Evolutionary conservation across 2,797 vertebrate genomes (phyloP), one percentile per base, ranked within the genome.

Genomic region (Emys orbicularis): DNA sequence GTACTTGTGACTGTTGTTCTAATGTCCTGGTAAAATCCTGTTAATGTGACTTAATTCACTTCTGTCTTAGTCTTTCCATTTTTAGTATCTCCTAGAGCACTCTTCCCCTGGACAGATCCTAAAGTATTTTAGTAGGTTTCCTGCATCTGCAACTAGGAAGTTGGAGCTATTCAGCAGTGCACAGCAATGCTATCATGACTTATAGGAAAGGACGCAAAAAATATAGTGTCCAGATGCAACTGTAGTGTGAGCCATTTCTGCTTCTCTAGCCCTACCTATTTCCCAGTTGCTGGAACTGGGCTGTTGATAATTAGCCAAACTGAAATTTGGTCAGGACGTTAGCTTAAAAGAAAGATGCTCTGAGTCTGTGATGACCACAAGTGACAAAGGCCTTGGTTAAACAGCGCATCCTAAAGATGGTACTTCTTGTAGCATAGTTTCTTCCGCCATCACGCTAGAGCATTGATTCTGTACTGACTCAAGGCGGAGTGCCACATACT

Each of bases 1-100:
- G 21, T 85, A 49, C 89, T 87, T 91, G 80, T 3, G 13, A 77
- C 15, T 5, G 3, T 90, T 89, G 11, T 72, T 61, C 37, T 88
- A 23, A 54, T 47, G 23, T 49, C 15, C 37, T 56, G 50, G 6
- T 59, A 79, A 50, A 52, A 83, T 92, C 83, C 57, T 50, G 15
- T 53, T 94, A 41, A 27, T 11, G 61, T 83, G 68, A 53, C 88
- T 83, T 88, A 44, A 61, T 34, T 68, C 56, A 83, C 57, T 44
- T 76, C n/a, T 53, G 25, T 72, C 92, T 61, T 81, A 79, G 4
- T 59, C 11, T 23, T 54, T 54, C 53, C 19, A 23, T 23, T 54
- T 54, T 8, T 25, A 54, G 53, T 54, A 21, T 9, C 53, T 54
- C n/a, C 10, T 19, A 41, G 37, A 41, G 37, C 37, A 41, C 37